Percentiles rank a stretch among this genome's conserved stretches.
Evolutionary conservation across 64 coral and sea anemone species (phyloP).

Genomic region (Stichodactyla mertensii): DNA sequence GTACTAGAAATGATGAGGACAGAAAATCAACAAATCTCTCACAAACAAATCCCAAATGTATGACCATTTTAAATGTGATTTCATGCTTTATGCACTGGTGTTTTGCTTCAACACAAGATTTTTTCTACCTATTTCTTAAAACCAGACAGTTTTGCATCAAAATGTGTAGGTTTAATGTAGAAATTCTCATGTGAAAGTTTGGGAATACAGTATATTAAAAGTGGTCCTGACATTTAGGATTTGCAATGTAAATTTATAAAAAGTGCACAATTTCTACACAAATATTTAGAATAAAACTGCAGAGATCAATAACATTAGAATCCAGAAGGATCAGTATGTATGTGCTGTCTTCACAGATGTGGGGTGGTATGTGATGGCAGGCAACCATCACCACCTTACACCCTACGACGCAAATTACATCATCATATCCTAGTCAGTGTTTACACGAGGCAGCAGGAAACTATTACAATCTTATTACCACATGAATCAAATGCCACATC

Average conservation of each 20-base stretch:
- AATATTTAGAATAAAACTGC: too few species aligned
- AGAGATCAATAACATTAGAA: not conserved
- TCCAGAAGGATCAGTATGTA: constrained; percentile 5
- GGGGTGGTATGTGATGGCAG: constrained; percentile 11
- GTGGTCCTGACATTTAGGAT: not conserved
- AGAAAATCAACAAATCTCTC: not conserved
- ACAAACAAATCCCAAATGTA: not conserved
- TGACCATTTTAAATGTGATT: not conserved
- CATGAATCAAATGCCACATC: too few species aligned
- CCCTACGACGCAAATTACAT: constrained; percentile 42
- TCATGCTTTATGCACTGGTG: too few species aligned
- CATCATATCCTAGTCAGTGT: constrained; percentile 4
- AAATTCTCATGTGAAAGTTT: too few species aligned
- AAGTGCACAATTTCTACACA: too few species aligned
- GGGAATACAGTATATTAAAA: not conserved
- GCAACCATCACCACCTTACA: constrained; percentile 27
- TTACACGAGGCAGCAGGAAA: too few species aligned
- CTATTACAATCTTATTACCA: too few species aligned
- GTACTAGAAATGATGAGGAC: constrained; percentile 38
- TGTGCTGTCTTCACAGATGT: constrained; percentile 29
- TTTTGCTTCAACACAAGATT: too few species aligned
- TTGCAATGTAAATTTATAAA: too few species aligned
- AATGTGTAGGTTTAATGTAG: too few species aligned
- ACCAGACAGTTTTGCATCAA: too few species aligned
- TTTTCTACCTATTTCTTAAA: too few species aligned